Evolutionary conservation across 2,113 vertebrate species (phyloP).

Genomic region (Mastomys coucha): DNA sequence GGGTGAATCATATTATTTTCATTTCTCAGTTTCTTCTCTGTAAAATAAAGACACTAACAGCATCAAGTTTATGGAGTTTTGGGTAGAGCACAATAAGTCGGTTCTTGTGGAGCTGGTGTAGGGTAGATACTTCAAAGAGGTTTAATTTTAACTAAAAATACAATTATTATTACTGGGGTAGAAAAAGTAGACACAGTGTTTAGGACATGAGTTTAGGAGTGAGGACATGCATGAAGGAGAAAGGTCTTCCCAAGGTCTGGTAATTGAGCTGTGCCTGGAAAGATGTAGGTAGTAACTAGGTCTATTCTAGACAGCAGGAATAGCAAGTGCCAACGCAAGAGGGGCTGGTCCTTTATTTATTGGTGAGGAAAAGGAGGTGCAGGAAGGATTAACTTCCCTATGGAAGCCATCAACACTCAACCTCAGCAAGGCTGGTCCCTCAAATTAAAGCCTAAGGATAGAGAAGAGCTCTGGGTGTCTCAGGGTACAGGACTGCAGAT

Average conservation of each 20-base stretch:
- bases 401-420: not conserved
- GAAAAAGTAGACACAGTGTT: not conserved
- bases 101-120: not conserved
- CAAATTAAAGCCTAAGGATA: not conserved
- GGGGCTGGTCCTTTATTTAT: not conserved
- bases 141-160: not conserved
- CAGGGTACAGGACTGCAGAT: not conserved
- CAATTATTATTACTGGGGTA: not conserved
- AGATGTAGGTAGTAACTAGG: not conserved
- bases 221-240: not conserved
- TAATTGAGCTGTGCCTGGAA: not conserved
- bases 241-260: not conserved
- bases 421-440: not conserved
- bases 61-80: not conserved
- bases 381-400: not conserved
- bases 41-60: slow-evolving; percentile 36
- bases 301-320: not conserved
- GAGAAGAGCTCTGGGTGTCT: not conserved
- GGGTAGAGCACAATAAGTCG: not conserved
- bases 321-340: not conserved
- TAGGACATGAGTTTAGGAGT: too few relatives aligned
- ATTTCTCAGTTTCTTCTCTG: slow-evolving; percentile 19
- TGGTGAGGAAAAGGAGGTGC: not conserved
- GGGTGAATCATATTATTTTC: slow-evolving; percentile 71
- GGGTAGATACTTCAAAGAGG: not conserved